Percentiles rank a stretch among this genome's conserved stretches.
Evolutionary conservation across 2,113 vertebrate genomes (phyloP).

Genomic region (Poecilia latipinna): DNA sequence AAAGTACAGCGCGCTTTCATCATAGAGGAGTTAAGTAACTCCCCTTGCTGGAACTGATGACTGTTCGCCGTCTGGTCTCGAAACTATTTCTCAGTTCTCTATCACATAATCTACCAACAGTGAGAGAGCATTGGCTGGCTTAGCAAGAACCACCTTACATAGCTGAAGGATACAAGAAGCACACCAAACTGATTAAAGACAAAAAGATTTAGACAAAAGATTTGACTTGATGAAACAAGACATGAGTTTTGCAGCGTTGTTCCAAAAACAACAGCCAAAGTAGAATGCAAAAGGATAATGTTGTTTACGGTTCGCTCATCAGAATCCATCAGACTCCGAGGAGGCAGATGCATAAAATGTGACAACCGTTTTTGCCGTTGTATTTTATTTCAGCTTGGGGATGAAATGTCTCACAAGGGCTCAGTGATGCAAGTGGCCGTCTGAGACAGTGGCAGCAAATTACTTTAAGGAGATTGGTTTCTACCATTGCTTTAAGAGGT

Average conservation of each 20-base stretch:
- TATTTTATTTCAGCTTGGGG: conserved; percentile 50
- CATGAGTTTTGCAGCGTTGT: background rate
- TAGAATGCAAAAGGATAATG: conserved; percentile 10
- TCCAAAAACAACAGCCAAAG: conserved; percentile 6
- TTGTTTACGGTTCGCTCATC: conserved; percentile 32
- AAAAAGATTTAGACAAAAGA: conserved; percentile 8
- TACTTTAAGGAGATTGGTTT: conserved; percentile 70
- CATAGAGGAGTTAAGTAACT: conserved; percentile 39
- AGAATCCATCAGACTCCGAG: conserved; percentile 34
- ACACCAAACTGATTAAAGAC: conserved; percentile 9
- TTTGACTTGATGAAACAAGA: conserved; percentile 23
- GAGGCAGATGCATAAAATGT: conserved; percentile 24
- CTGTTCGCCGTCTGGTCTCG: conserved; percentile 41
- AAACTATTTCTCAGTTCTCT: conserved; percentile 41
- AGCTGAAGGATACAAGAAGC: conserved; percentile 11
- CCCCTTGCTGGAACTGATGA: conserved; percentile 35
- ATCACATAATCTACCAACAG: conserved; percentile 29
- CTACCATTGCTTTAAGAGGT: conserved; percentile 47
- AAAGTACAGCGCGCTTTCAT: conserved; percentile 25
- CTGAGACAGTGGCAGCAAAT: conserved; percentile 66
- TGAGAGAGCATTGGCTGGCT: conserved; percentile 4
- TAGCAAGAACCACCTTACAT: conserved; percentile 7
- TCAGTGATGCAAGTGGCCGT: conserved; percentile 58
- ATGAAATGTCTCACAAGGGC: conserved; percentile 61
- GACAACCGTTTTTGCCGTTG: conserved; percentile 35